phyloP scores from a whole-genome alignment of 1,140 invertebrate genomes.

The Magallana angulata region DNA sequence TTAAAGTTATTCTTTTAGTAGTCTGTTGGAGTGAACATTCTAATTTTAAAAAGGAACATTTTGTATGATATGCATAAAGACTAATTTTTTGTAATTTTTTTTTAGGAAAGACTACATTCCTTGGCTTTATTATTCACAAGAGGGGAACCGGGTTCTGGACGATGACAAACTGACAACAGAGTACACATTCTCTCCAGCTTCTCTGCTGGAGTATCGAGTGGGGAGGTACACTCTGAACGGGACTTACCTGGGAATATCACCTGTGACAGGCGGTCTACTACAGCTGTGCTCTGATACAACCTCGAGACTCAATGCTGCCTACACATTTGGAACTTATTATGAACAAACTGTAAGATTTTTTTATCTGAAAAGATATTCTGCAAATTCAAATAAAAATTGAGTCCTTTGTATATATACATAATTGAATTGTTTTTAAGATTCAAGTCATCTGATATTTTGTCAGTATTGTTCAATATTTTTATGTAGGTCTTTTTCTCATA shows the following conservation, averaged over 20 bases:
- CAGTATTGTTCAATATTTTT: too few species aligned
- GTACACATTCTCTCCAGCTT: conserved; percentile 80
- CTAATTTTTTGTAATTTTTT: background rate
- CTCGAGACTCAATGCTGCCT: conserved; percentile 80
- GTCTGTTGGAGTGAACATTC: too few species aligned
- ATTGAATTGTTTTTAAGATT: too few species aligned
- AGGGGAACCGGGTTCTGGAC: conserved; percentile 80
- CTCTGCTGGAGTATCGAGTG: conserved; percentile 67
- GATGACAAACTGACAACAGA: conserved; percentile 81
- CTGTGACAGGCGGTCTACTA: conserved; percentile 73
- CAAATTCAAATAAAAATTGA: background rate
- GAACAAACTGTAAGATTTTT: conserved; percentile 63
- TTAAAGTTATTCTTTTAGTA: too few species aligned
- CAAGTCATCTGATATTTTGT: too few species aligned
- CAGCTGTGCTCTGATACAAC: conserved; percentile 81
- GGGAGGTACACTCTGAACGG: conserved; percentile 73
- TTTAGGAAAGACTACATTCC: conserved; percentile 75
- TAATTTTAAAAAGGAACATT: too few species aligned
- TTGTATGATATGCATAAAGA: too few species aligned
- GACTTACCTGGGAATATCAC: conserved; percentile 73
- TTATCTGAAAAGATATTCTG: background rate
- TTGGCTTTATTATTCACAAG: conserved; percentile 81
- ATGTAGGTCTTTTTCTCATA: too few species aligned
- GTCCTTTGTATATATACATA: too few species aligned
- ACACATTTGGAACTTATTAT: conserved; percentile 83